phyloP scores from a whole-genome alignment of 2,797 vertebrate genomes.

The Rousettus madagascariensis region DNA sequence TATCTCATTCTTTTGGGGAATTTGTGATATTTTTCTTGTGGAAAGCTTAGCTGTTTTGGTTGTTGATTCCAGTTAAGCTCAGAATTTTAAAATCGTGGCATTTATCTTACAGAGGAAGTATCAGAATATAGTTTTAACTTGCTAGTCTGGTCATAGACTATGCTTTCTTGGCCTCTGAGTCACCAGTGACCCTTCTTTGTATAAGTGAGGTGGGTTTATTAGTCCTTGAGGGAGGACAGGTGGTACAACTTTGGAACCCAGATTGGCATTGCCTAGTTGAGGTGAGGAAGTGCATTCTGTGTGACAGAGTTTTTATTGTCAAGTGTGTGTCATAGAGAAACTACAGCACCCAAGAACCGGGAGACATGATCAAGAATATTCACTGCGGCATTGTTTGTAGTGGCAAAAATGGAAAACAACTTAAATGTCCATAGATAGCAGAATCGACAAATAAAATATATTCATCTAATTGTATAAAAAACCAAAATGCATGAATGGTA shows the following conservation, averaged over 20 bases:
- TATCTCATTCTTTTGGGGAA: not conserved
- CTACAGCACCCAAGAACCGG: not conserved
- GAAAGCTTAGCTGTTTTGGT: not conserved
- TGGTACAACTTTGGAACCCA: not conserved
- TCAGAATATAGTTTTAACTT: not conserved
- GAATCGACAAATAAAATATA: not conserved
- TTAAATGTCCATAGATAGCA: not conserved
- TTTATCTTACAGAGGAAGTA: not conserved
- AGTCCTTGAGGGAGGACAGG: not conserved
- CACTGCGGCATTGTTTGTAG: not conserved
- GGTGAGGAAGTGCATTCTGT: rapidly evolving
- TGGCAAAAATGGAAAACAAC: not conserved
- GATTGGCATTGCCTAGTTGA: rapidly evolving
- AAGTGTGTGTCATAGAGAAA: rapidly evolving
- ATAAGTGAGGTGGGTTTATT: not conserved
- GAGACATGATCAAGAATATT: not conserved
- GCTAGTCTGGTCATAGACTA: not conserved
- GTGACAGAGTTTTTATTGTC: rapidly evolving
- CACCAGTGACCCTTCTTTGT: not conserved
- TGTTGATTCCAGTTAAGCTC: not conserved
- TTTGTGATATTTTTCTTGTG: not conserved
- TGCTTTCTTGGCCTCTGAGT: not conserved
- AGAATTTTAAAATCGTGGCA: not conserved
- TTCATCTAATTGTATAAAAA: not conserved
- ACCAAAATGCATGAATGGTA: not conserved